Base-by-base conservation (phyloP, 1,140 invertebrate genomes). In the Antheraea mylitta region DNA sequence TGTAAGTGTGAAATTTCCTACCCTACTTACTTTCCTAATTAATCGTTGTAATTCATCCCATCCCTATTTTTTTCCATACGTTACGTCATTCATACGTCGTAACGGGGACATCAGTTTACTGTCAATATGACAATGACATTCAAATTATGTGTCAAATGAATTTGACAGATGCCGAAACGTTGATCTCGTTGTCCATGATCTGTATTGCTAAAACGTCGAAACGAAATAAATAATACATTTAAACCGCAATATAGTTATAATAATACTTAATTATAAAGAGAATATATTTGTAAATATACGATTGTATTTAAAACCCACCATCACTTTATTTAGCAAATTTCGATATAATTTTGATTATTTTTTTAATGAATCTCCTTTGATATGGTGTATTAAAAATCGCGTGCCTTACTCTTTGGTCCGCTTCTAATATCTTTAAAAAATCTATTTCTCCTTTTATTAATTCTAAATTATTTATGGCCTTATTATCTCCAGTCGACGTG, bases 211-310 rank as follows among this genome's bases (percentile, higher is more conserved):
- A 63, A 36, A 11, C 30, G 30, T 36, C 30, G 13, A 37, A 13
- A 63, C 61, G n/a, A 22, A 19, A 61, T 63, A 13, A 36, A 36
- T 18, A 13, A 58, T 68, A 70, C 11, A 42, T 45, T 67, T 68
- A 42, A 68, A 63, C 65, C 65, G 37, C 69, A 60, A 38, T 66
- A 58, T 72, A 58, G 59, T 48, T 37, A 16, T 71, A 71, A 71
- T 66, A 4, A 58, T 58, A 42, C 11, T 1, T 42, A n/a, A 63
- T 45, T 66, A 67, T 68, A 63, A 72, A 68, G 42, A 19, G 58
- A 68, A 68, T 66, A 37, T 37, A 37, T 63, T 63, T 76, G 75
- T 76, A 76, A 73, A 76, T 76, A 76, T 67, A 76, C 61, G 8
- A 36, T 63, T n/a, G 37, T 53, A 61, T 71, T 38, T 60, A 61